A percentile compares a stretch with the other conserved stretches of the same genome.
These are phyloP conservation scores for Cryptotermes secundus DNA, from an alignment of 1,140 invertebrate species.

Conservation along the genomic window DNA sequence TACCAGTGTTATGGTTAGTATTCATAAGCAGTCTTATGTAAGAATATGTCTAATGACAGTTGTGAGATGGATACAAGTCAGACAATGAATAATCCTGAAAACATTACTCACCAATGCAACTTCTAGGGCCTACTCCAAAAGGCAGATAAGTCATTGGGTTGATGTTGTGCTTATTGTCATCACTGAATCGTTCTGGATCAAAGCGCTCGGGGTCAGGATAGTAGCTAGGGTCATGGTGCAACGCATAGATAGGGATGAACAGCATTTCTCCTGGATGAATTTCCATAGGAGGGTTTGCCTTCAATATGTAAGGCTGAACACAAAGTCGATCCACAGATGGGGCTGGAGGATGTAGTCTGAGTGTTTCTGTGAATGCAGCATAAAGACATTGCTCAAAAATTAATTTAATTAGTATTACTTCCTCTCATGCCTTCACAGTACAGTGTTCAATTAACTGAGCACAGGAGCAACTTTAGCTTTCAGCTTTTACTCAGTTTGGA, in stretches of 20 bases:
- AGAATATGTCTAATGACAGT: too few relatives aligned
- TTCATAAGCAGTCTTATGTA: too few relatives aligned
- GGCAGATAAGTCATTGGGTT: slow-evolving; percentile 51
- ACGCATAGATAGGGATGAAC: slow-evolving; percentile 48
- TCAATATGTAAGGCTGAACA: neutral
- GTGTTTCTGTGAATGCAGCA: neutral
- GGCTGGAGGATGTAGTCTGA: neutral
- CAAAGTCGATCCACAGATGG: neutral
- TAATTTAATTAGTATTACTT: too few relatives aligned
- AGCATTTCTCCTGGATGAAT: slow-evolving; percentile 43
- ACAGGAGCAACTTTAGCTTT: too few relatives aligned
- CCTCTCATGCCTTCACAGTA: too few relatives aligned
- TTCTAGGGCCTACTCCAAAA: slow-evolving; percentile 57
- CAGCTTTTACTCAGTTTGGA: too few relatives aligned
- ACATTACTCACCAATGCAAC: slow-evolving; percentile 48
- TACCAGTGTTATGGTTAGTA: too few relatives aligned
- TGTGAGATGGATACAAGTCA: too few relatives aligned
- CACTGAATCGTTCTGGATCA: slow-evolving; percentile 54
- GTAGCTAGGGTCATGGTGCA: slow-evolving; percentile 54
- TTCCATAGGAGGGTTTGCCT: neutral
- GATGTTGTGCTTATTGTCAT: slow-evolving; percentile 47
- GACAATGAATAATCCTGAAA: neutral
- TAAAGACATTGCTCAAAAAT: too few relatives aligned
- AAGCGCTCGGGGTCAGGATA: slow-evolving; percentile 55
- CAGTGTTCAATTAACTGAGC: too few relatives aligned